Base-by-base conservation (phyloP, 2,888 invertebrate genomes). In the Holacanthella duospinosa region DNA sequence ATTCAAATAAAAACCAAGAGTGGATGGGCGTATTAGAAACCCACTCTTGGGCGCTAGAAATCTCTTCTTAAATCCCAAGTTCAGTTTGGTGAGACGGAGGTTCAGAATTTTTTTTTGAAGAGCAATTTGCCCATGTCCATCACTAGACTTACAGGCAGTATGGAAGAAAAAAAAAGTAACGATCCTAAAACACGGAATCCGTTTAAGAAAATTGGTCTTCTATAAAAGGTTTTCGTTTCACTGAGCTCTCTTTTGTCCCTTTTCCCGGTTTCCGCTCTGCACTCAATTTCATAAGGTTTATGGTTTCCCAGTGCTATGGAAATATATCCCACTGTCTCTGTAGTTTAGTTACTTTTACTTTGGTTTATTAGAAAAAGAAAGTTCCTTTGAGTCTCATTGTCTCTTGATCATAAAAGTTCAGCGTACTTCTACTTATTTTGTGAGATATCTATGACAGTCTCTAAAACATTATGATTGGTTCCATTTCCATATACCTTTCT, bases 201-300 rank as follows among this genome's bases (percentile, higher is more conserved):
- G 59, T 64, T 65, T 65, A 65, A 65, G 60, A 60, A 62, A 64
- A 64, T 64, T 64, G 64, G 64, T 59, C 43, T 59, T 64, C 59
- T 61, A 65, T 60, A 64, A 61, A 64, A 61, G 43, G 48, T 60
- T 59, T 64, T 61, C 61, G 61, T 64, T 64, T 64, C 61, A 59
- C 55, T 58, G 36, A 58, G 26, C 53, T 21, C n/a, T 25, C 21
- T 25, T 53, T 25, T 25, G 25, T 53, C 54, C 25, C 29, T 27
- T 25, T 29, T 12, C 36, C 25, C 58, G 3, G 25, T 26, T 56
- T 56, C 29, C 24, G 3, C 25, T 29, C 56, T 58, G 6, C 19
- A 21, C 58, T 21, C 58, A 4, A 27, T 29, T 24, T 12, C n/a
- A 24, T 36, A 57, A 19, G 24, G 21, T 53, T 24, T 53, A 19